phyloP scores from a whole-genome alignment of 2,113 vertebrate species.

The Cyprinodon tularosa region DNA sequence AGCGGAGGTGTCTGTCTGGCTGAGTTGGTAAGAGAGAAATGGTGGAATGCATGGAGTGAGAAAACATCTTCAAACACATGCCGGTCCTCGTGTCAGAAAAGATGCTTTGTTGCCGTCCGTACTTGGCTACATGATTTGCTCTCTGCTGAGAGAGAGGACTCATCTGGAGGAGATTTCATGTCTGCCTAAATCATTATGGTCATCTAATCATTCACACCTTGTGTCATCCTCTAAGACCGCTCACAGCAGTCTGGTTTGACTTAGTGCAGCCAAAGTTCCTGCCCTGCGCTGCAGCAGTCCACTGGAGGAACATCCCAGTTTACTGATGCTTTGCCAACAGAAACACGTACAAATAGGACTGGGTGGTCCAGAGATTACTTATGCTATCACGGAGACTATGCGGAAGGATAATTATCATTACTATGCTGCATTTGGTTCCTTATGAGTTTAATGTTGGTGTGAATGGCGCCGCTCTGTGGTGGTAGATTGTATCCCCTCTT shows the following conservation, averaged over 20 bases:
- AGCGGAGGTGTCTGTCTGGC: constrained; percentile 4
- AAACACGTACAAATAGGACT: constrained; percentile 39
- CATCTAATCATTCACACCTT: constrained; percentile 48
- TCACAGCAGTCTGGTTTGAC: constrained; percentile 41
- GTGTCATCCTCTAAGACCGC: constrained; percentile 26
- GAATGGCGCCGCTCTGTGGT: background rate
- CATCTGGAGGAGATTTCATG: constrained; percentile 54
- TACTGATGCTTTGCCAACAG: constrained; percentile 40
- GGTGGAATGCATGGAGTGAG: background rate
- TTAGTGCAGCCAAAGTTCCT: constrained; percentile 36
- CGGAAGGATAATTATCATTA: constrained; percentile 49
- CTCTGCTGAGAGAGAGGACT: constrained; percentile 29
- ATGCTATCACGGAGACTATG: constrained; percentile 57
- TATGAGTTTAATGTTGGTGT: background rate
- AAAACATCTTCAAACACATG: constrained; percentile 18
- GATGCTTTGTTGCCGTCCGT: constrained; percentile 36
- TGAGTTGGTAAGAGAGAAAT: background rate
- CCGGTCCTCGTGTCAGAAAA: constrained; percentile 13
- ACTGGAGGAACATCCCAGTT: constrained; percentile 35
- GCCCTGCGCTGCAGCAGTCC: constrained; percentile 27
- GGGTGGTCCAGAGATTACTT: constrained; percentile 41
- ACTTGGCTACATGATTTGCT: constrained; percentile 30
- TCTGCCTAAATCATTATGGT: constrained; percentile 25
- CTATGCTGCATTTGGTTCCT: background rate
- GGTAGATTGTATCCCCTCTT: background rate